Base-by-base conservation (phyloP, 2,113 vertebrate species). In the Xiphorhynchus elegans region DNA sequence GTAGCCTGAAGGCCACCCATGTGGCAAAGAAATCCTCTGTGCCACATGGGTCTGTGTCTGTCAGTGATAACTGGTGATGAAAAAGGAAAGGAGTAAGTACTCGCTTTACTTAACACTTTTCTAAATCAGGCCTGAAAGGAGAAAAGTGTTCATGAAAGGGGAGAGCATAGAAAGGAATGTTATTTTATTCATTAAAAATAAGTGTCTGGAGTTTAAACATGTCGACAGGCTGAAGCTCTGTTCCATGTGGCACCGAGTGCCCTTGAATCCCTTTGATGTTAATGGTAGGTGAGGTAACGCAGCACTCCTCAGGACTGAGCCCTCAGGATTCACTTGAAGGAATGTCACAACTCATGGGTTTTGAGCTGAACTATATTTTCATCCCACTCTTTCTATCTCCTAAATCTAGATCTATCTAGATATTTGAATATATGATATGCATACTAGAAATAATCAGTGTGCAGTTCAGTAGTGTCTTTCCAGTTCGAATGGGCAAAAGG, bases 101-200 rank as follows among this genome's bases (percentile, higher is more conserved):
- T 95, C 17, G 0, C 80, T 96, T 58, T 85, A 76, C 70, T 89
- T 92, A 91, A 75, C 75, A 39, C 75, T 80, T 91, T 89, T 82
- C 82, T 94, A 94, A 95, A 90, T 89, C 79, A 58, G 58, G 16
- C 37, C 52, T 92, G 64, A 96, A 96, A 93, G 73, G 47, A 78
- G n/a, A 87, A 68, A 87, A 89, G 47, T 21, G 21, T 11, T 75
- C 42, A n/a, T 89, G 76, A 84, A 39, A 70, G 46, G 47, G 62
- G 53, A 73, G 2, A 91, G 28, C 67, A 70, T 42, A 56, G 73
- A 81, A 93, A 21, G 46, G 66, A 95, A 83, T 91, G 63, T 44
- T 94, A 90, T 93, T 96, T 97, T 90, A 90, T 84, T 97, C 53
- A 96, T 95, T 93, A 92, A 81, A 96, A 96, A 77, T 81, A 81